Conservation (phyloP, 2,797 vertebrate species). For the Halcyon smyrnensis region DNA sequence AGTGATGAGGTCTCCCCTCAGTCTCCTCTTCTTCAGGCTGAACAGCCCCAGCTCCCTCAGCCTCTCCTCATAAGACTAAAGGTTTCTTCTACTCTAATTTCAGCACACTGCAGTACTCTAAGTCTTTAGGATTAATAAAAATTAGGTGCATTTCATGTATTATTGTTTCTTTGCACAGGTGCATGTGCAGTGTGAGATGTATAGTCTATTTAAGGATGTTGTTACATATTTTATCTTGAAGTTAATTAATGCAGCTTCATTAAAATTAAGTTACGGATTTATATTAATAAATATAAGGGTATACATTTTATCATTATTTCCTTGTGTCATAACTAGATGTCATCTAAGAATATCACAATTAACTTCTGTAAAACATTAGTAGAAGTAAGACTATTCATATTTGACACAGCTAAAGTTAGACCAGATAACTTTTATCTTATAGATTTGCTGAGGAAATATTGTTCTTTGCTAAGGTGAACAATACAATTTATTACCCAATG, state of each 20-base stretch:
- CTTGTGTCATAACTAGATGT: not conserved
- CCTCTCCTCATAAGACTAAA: too few relatives aligned
- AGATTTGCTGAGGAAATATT: not conserved
- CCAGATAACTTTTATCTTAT: not conserved
- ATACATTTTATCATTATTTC: not conserved
- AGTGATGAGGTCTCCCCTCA: too few relatives aligned
- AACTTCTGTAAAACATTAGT: not conserved
- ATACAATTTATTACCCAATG: not conserved
- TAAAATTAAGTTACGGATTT: not conserved
- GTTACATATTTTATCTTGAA: not conserved
- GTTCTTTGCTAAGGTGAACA: not conserved
- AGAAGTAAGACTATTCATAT: not conserved
- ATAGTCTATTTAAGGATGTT: not conserved
- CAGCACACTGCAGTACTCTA: not conserved
- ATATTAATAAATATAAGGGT: not conserved
- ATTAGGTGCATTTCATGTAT: not conserved
- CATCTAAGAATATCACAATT: not conserved
- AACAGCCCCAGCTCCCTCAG: too few relatives aligned
- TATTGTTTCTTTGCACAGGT: not conserved
- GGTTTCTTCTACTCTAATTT: not conserved
- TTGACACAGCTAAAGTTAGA: not conserved
- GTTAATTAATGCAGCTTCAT: not conserved
- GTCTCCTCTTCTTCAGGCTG: too few relatives aligned
- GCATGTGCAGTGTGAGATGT: not conserved
- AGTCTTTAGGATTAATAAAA: not conserved